Evolutionary conservation across 2,113 vertebrate species (phyloP).

Genomic region (Vanacampus margaritifer): DNA sequence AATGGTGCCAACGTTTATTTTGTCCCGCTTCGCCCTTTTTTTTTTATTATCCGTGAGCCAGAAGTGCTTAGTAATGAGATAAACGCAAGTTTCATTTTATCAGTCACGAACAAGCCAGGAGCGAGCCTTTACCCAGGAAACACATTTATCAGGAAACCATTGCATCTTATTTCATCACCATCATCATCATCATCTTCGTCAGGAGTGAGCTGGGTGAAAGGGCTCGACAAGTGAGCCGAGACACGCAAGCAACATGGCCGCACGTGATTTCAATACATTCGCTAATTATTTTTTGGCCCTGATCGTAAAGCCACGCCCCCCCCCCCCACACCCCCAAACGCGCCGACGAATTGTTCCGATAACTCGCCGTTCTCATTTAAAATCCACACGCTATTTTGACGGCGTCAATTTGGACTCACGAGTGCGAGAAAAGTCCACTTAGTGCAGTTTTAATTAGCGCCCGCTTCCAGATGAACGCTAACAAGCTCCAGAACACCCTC

Average conservation of each 20-base stretch:
- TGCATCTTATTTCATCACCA: conserved; percentile 80
- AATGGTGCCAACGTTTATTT: conserved; percentile 44
- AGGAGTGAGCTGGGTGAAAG: conserved; percentile 75
- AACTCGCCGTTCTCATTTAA: conserved; percentile 24
- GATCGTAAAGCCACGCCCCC: conserved; percentile 37
- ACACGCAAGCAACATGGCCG: background rate
- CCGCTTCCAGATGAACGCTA: conserved; percentile 17
- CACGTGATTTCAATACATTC: conserved; percentile 37
- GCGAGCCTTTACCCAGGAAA: conserved; percentile 73
- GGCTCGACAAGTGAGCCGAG: conserved; percentile 65
- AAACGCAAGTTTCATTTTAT: conserved; percentile 73
- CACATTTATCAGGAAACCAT: conserved; percentile 71
- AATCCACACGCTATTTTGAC: conserved; percentile 23
- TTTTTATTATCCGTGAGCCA: conserved; percentile 49
- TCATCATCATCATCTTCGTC: conserved; percentile 72
- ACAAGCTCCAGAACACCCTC: conserved; percentile 6
- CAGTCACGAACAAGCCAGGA: conserved; percentile 76
- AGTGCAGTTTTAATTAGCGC: conserved; percentile 32
- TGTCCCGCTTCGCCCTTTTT: conserved; percentile 8
- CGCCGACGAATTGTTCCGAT: conserved; percentile 31
- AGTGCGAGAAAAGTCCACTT: conserved; percentile 16
- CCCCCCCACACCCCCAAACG: conserved; percentile 18
- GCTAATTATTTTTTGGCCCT: conserved; percentile 40
- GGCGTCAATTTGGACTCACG: conserved; percentile 15
- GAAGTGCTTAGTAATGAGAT: conserved; percentile 78